Evolutionary conservation across 1,140 invertebrate species (phyloP).

Genomic region (Diprion similis): DNA sequence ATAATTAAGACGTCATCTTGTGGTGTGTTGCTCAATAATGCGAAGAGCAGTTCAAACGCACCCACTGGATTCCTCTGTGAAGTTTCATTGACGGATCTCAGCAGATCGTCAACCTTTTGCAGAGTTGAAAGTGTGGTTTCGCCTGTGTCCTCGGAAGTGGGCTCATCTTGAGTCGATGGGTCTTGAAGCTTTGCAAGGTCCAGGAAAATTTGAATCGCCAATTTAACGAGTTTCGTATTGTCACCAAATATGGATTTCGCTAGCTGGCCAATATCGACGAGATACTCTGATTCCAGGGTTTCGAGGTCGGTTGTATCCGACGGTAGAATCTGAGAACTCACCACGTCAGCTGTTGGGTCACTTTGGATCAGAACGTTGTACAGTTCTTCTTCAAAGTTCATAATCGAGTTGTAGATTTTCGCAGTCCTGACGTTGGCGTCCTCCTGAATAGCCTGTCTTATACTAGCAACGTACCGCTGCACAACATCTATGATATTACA

Average conservation of each 20-base stretch:
- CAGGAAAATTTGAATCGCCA: too few relatives aligned
- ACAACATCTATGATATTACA: not conserved
- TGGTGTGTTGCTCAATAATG: not conserved
- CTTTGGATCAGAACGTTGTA: not conserved
- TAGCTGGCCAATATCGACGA: too few relatives aligned
- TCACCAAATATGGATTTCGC: too few relatives aligned
- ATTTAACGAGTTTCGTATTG: too few relatives aligned
- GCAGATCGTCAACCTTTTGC: not conserved
- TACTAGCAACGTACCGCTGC: not conserved
- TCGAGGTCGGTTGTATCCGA: too few relatives aligned
- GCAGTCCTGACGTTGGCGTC: not conserved
- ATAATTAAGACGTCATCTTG: too few relatives aligned
- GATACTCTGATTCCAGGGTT: too few relatives aligned
- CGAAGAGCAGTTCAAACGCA: not conserved
- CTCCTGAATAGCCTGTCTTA: not conserved
- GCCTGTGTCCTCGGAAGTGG: not conserved
- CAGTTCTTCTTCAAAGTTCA: not conserved
- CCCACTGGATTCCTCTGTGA: too few relatives aligned
- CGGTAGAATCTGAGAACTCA: not conserved
- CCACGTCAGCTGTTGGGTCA: not conserved
- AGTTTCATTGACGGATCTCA: too few relatives aligned
- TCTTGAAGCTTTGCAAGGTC: too few relatives aligned
- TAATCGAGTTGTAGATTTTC: not conserved
- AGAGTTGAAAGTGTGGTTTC: not conserved
- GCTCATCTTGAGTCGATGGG: too few relatives aligned